Evolutionary conservation across 2,888 invertebrate species (phyloP).

Genomic region (Nomada ferruginata): DNA sequence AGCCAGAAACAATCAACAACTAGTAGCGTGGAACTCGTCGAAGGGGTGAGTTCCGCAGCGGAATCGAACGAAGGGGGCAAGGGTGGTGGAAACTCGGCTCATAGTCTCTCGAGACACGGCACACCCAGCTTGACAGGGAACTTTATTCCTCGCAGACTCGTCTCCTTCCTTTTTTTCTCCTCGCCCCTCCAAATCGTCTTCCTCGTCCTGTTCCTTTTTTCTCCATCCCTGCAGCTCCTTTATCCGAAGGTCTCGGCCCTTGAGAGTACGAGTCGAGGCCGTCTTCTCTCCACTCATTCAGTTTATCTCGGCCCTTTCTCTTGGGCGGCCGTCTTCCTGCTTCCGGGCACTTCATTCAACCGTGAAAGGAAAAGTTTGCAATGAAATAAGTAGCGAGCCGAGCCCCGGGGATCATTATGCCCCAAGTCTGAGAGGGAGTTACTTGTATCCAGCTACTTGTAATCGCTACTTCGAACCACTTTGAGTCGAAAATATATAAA

Average conservation of each 20-base stretch:
- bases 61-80: slow-evolving; percentile 27
- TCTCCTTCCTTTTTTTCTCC: slow-evolving; percentile 28
- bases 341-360: slow-evolving; percentile 62
- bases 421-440: slow-evolving; percentile 18
- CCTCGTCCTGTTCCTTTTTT: neutral
- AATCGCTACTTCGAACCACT: slow-evolving; percentile 44
- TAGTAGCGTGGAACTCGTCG: slow-evolving; percentile 63
- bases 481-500: slow-evolving; percentile 15
- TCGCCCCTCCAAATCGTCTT: slow-evolving; percentile 8
- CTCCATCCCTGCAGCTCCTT: slow-evolving; percentile 50
- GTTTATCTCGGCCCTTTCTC: slow-evolving; percentile 55
- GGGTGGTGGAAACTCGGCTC: slow-evolving; percentile 61
- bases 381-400: slow-evolving; percentile 69
- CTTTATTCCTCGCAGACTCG: slow-evolving; percentile 66
- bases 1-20: slow-evolving; percentile 82
- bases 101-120: slow-evolving; percentile 67
- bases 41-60: slow-evolving; percentile 19
- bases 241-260: slow-evolving; percentile 66
- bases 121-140: slow-evolving; percentile 66
- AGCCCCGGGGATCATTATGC: slow-evolving; percentile 68
- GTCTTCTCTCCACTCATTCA: slow-evolving; percentile 57
- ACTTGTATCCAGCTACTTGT: slow-evolving; percentile 43
- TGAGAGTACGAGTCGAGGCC: slow-evolving; percentile 47
- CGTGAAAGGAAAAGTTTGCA: slow-evolving; percentile 71
- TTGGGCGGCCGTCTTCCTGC: slow-evolving; percentile 53